A percentile compares a stretch with the other conserved stretches of the same genome.
Evolutionary conservation across 1,140 invertebrate genomes (phyloP).

Genomic region (Aphaenogaster ashmeadi): DNA sequence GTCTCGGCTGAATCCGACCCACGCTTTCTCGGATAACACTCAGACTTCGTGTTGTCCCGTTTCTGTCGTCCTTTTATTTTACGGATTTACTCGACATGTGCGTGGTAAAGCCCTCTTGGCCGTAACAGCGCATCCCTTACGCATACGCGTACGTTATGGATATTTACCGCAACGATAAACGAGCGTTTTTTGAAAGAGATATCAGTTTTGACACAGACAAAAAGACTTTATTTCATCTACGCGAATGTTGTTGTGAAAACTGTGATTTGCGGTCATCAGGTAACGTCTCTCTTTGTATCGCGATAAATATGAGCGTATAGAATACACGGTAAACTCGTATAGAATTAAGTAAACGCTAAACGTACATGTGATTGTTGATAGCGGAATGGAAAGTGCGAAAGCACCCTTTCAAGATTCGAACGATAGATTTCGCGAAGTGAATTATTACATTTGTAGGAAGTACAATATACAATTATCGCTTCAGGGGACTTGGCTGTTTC

Average conservation of each 20-base stretch:
- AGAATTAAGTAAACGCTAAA: slow-evolving; percentile 24
- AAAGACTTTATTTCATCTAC: not conserved
- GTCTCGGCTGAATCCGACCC: slow-evolving; percentile 48
- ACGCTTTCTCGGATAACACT: slow-evolving; percentile 52
- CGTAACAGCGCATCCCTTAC: not conserved
- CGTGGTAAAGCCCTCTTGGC: not conserved
- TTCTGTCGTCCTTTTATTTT: slow-evolving; percentile 49
- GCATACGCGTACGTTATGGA: not conserved
- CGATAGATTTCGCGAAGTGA: slow-evolving; percentile 48
- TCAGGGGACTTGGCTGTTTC: slow-evolving; percentile 1
- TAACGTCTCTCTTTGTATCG: not conserved
- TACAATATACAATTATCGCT: slow-evolving; percentile 50
- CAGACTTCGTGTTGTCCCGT: slow-evolving; percentile 53
- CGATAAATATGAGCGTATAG: not conserved
- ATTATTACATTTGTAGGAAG: slow-evolving; percentile 60
- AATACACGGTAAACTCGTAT: not conserved
- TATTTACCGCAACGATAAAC: not conserved
- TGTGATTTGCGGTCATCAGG: not conserved
- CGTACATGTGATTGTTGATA: slow-evolving; percentile 14
- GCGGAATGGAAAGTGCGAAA: slow-evolving; percentile 23
- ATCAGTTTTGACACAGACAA: not conserved
- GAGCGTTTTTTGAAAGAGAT: not conserved
- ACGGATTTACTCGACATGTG: slow-evolving; percentile 23
- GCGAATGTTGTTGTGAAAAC: not conserved
- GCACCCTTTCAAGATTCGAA: slow-evolving; percentile 38